A percentile compares a stretch with the other conserved stretches of the same genome.
Conservation (phyloP, 2,888 invertebrate genomes). For the Metellina segmentata region DNA sequence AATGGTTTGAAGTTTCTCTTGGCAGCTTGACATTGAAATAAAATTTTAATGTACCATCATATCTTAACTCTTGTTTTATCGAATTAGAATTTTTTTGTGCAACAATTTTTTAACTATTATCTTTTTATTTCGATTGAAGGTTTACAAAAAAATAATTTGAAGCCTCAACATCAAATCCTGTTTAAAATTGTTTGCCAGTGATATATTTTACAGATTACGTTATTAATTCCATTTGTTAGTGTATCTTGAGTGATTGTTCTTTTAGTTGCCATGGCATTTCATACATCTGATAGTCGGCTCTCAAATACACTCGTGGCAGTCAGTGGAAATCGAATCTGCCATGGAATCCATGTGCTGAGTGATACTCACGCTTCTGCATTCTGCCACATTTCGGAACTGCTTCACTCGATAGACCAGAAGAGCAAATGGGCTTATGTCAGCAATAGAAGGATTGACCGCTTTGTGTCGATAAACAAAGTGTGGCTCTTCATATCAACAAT, state of each 20-base stretch:
- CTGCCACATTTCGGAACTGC: conserved; percentile 55
- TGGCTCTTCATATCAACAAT: conserved; percentile 71
- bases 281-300: conserved; percentile 6
- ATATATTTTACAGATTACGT: background rate
- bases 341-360: conserved; percentile 9
- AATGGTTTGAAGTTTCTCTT: background rate
- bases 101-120: no score
- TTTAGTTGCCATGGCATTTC: conserved; percentile 66
- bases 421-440: conserved; percentile 5
- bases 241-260: conserved; percentile 8
- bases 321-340: conserved; percentile 45
- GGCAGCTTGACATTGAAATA: background rate
- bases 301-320: conserved; percentile 29
- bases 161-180: background rate
- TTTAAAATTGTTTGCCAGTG: background rate
- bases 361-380: conserved; percentile 40
- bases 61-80: no score
- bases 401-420: conserved; percentile 12
- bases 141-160: background rate
- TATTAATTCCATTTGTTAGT: background rate
- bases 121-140: background rate
- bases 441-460: conserved; percentile 17
- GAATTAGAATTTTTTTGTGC: no score
- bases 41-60: no score
- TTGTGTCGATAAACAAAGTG: conserved; percentile 13